Percentiles rank a stretch among this genome's conserved stretches.
Conservation (phyloP, 1,140 invertebrate genomes). For the Streblospio benedicti region DNA sequence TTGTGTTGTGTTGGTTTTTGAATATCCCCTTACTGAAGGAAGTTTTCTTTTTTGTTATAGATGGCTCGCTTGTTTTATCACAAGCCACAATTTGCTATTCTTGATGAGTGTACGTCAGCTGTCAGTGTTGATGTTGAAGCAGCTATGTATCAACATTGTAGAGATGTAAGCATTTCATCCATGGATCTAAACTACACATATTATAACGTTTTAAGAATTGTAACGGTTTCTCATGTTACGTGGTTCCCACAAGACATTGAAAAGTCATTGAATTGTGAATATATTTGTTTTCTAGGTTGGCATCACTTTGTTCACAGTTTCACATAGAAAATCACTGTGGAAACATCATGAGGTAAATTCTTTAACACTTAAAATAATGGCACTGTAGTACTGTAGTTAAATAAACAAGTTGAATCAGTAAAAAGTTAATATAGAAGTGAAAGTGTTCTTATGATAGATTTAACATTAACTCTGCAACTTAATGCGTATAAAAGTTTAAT, state of each 20-base stretch:
- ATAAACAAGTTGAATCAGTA: too few relatives aligned
- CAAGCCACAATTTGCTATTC: slow-evolving; percentile 91
- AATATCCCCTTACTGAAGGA: too few relatives aligned
- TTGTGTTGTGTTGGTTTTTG: too few relatives aligned
- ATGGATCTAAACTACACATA: neutral
- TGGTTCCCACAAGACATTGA: too few relatives aligned
- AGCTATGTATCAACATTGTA: slow-evolving; percentile 89
- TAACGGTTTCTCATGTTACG: too few relatives aligned
- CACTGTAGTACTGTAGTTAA: neutral
- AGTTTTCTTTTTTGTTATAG: slow-evolving; percentile 46
- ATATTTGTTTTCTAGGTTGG: slow-evolving; percentile 54
- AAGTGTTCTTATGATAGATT: too few relatives aligned
- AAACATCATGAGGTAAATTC: slow-evolving; percentile 79
- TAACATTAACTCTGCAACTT: too few relatives aligned
- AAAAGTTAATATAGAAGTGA: too few relatives aligned
- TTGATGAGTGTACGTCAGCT: slow-evolving; percentile 97
- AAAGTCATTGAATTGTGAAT: neutral
- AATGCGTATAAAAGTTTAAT: too few relatives aligned
- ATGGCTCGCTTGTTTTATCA: slow-evolving; percentile 97
- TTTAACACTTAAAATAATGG: neutral
- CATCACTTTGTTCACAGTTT: slow-evolving; percentile 94
- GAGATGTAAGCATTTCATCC: slow-evolving; percentile 40
- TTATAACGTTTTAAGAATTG: neutral
- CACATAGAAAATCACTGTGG: slow-evolving; percentile 91
- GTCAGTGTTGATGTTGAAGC: slow-evolving; percentile 96